Base-by-base conservation (phyloP, 2,113 vertebrate species). In the Alligator sinensis region DNA sequence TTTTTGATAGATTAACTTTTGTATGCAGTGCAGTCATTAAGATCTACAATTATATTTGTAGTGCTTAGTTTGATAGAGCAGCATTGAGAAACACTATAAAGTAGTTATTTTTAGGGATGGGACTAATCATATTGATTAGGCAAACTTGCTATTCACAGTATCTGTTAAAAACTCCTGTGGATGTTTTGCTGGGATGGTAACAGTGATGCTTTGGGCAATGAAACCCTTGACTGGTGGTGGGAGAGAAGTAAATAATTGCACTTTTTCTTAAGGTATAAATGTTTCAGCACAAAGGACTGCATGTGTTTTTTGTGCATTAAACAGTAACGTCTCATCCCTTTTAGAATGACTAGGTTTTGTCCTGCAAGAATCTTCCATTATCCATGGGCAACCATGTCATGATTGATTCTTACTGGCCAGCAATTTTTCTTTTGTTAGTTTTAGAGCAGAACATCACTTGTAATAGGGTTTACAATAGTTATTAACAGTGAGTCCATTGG, bases 341-440 rank as follows among this genome's bases (percentile, higher is more conserved):
- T 82, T 89, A 19, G 28, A 72, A 54, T 81, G 4, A 70, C 4
- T 81, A 27, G 30, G 64, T 77, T 91, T 91, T 93, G 81, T 54
- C 82, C 17, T 77, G 24, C 58, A 21, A 86, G 15, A 80, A 81
- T 89, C 47, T 86, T 87, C 28, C 19, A 60, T 80, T 93, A 16
- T 84, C 28, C 14, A 11, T 18, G 1, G 88, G 80, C 27, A 86
- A 38, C 1, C 0, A 11, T 59, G 77, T 5, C 70, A 11, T 34
- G 62, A 8, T 76, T 76, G 14, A 28, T 93, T 82, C 38, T 11
- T 62, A 64, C 68, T 0, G 0, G 38, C 28, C 54, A 93, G 6
- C 57, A 75, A 5, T 92, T 82, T 91, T 88, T 91, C 55, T 17
- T 84, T 82, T 72, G 59, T 77, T 83, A 72, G 86, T 93, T 88